These are phyloP conservation scores for Ispidina picta DNA, from an alignment of 2,797 vertebrate genomes.

Conservation along the genomic window DNA sequence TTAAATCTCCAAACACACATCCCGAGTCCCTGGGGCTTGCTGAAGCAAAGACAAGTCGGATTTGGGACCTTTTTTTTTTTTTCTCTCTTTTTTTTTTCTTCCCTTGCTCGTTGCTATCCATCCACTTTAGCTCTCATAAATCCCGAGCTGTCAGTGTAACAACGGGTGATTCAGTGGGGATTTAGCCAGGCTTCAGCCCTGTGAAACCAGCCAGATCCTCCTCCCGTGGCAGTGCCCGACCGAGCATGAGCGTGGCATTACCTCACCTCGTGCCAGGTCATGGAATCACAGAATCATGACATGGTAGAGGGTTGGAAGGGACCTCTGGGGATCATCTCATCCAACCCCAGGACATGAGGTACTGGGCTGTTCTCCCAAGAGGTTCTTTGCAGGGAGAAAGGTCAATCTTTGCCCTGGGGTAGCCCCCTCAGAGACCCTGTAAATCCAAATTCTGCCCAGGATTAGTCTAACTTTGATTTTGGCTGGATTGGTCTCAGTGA, in stretches of 20 bases:
- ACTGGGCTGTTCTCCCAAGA: neutral
- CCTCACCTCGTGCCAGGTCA: neutral
- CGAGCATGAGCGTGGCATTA: neutral
- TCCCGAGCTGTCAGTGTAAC: neutral
- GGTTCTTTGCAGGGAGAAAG: accelerated
- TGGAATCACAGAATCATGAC: neutral
- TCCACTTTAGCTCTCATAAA: conserved; percentile 18
- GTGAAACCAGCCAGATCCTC: neutral
- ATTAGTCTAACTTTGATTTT: accelerated
- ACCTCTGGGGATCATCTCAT: neutral
- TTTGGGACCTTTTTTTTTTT: neutral
- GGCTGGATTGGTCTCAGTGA: accelerated
- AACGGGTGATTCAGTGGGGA: neutral
- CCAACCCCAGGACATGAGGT: neutral
- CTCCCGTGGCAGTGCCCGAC: neutral
- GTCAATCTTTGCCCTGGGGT: neutral
- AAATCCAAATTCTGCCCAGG: accelerated
- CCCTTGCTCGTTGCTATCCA: neutral
- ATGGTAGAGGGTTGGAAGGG: neutral
- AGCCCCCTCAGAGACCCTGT: accelerated
- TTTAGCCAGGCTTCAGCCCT: neutral
- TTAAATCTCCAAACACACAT: neutral
- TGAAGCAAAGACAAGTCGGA: neutral
- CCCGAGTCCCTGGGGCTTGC: neutral
- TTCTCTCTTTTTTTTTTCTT: accelerated